These are phyloP conservation scores for Rutilus rutilus DNA, from an alignment of 2,113 vertebrate species.

Conservation along the genomic window DNA sequence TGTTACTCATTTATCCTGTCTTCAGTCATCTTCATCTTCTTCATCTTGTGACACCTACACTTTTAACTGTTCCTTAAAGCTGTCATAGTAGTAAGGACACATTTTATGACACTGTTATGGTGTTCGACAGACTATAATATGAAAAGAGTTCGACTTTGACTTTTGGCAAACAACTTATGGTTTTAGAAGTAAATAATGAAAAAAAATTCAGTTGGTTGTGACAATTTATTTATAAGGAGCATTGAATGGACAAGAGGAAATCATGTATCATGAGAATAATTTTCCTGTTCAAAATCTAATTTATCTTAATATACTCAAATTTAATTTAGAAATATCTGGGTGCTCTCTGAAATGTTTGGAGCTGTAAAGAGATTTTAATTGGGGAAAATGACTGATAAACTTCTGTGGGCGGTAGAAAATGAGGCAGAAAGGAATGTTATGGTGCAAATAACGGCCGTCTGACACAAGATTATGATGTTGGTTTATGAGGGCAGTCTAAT, in stretches of 20 bases:
- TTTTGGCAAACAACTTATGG: not conserved
- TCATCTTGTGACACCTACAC: too few relatives aligned
- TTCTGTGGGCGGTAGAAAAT: not conserved
- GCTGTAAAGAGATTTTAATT: slow-evolving; percentile 31
- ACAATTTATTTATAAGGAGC: not conserved
- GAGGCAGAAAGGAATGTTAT: not conserved
- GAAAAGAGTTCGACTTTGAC: not conserved
- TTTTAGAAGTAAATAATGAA: not conserved
- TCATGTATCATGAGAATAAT: not conserved
- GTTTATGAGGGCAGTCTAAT: slow-evolving; percentile 35
- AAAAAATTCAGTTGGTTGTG: not conserved
- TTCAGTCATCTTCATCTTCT: too few relatives aligned
- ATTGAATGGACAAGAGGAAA: not conserved
- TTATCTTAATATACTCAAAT: not conserved
- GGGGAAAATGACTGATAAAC: slow-evolving; percentile 25
- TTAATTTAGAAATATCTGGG: not conserved
- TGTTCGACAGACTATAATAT: not conserved
- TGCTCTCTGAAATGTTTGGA: not conserved
- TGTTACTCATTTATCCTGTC: too few relatives aligned
- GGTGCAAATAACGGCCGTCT: slow-evolving; percentile 5
- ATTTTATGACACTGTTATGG: not conserved
- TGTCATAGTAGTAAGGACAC: too few relatives aligned
- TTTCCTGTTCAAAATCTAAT: not conserved
- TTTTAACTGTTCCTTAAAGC: too few relatives aligned
- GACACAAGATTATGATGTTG: slow-evolving; percentile 39